A percentile compares a stretch with the other conserved stretches of the same genome.
Evolutionary conservation across 2,113 vertebrate species (phyloP).

Genomic region (Tenebrosternarchus preto): DNA sequence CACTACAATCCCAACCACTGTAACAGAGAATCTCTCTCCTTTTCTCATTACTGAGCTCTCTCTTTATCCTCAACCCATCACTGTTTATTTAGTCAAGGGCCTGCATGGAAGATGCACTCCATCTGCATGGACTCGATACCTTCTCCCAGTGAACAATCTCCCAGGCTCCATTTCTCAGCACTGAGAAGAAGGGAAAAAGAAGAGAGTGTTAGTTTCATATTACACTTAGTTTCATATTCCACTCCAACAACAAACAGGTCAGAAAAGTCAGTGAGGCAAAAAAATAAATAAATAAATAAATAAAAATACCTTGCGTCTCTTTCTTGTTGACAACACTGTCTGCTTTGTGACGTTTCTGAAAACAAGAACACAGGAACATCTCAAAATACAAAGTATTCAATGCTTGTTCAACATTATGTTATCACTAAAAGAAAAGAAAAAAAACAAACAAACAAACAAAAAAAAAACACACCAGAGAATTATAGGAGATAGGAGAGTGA

Average conservation of each 20-base stretch:
- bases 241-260: neutral
- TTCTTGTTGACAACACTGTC: constrained; percentile 95
- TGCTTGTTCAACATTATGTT: neutral
- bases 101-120: neutral
- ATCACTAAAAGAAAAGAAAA: neutral
- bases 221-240: neutral
- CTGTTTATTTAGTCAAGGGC: neutral
- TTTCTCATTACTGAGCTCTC: neutral
- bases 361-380: constrained; percentile 57
- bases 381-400: neutral
- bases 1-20: too few species aligned
- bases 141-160: constrained; percentile 99
- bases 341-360: constrained; percentile 95
- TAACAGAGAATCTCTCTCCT: neutral
- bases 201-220: neutral
- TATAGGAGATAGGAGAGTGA: neutral
- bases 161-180: constrained; percentile 95
- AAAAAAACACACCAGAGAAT: neutral
- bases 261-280: neutral
- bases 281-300: too few species aligned
- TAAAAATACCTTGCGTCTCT: constrained; percentile 89
- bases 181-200: constrained; percentile 63
- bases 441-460: neutral
- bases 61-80: too few species aligned
- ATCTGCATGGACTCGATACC: constrained; percentile 73